Percentiles rank a stretch among this genome's conserved stretches.
phyloP scores from a whole-genome alignment of 2,888 invertebrate species.

The Dione juno region DNA sequence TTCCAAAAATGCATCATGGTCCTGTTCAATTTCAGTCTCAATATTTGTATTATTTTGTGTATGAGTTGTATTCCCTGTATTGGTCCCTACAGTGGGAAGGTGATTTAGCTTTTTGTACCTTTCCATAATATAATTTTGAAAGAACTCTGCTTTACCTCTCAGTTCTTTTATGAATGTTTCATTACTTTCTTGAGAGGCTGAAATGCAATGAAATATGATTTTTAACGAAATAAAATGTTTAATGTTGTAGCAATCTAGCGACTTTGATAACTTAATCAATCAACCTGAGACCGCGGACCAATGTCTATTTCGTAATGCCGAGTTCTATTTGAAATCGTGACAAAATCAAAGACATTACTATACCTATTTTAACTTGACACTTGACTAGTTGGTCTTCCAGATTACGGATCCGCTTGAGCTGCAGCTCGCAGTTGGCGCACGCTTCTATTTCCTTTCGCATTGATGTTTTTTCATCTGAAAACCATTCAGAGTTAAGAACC shows the following conservation, averaged over 20 bases:
- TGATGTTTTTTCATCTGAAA: conserved; percentile 71
- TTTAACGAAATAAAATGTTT: neutral
- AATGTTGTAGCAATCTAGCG: neutral
- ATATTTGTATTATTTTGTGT: neutral
- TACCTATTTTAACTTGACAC: conserved; percentile 69
- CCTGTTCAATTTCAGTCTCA: conserved; percentile 3
- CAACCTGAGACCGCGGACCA: too few relatives aligned
- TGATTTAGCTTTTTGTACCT: conserved; percentile 73
- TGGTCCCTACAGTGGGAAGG: conserved; percentile 63
- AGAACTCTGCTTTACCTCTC: conserved; percentile 85
- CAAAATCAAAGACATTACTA: neutral
- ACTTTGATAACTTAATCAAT: too few relatives aligned
- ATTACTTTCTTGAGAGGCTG: conserved; percentile 82
- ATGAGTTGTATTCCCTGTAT: conserved; percentile 56
- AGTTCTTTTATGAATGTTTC: conserved; percentile 83
- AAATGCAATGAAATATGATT: conserved; percentile 34
- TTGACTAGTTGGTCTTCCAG: conserved; percentile 73
- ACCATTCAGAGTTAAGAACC: conserved; percentile 32
- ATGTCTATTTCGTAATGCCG: too few relatives aligned
- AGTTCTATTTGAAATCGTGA: too few relatives aligned
- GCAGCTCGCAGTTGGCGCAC: conserved; percentile 71
- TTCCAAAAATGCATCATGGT: conserved; percentile 30
- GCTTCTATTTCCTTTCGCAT: conserved; percentile 72
- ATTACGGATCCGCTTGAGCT: conserved; percentile 64
- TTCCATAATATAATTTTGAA: conserved; percentile 85